Evolutionary conservation across 1,140 invertebrate genomes (phyloP).

Genomic region (Saccostrea cuccullata): DNA sequence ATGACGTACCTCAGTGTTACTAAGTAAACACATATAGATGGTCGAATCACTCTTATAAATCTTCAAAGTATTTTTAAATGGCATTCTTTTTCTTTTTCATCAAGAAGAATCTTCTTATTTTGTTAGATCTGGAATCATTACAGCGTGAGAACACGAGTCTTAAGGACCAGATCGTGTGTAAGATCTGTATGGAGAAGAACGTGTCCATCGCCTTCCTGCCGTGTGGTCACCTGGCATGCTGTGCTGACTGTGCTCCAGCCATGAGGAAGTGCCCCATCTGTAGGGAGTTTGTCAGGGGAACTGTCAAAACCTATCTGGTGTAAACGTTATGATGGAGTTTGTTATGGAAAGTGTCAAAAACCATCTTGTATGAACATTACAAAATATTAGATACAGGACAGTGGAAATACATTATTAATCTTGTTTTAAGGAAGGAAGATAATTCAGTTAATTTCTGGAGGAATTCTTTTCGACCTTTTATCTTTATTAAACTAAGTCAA

Average conservation of each 20-base stretch:
- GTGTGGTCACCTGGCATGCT: conserved; percentile 92
- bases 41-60: no score
- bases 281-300: conserved; percentile 79
- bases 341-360: conserved; percentile 72
- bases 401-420: no score
- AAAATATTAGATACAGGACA: no score
- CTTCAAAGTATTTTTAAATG: no score
- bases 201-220: conserved; percentile 92
- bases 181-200: conserved; percentile 94
- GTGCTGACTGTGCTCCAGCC: conserved; percentile 88
- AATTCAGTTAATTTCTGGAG: no score
- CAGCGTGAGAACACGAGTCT: conserved; percentile 78
- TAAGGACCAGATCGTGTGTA: conserved; percentile 91
- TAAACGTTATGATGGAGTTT: conserved; percentile 76
- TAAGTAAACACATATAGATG: no score
- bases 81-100: neutral
- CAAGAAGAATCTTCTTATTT: no score
- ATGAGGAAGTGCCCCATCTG: conserved; percentile 91
- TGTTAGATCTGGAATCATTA: conserved; percentile 35
- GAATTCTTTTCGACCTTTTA: no score
- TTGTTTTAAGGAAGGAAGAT: no score
- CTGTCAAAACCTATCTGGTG: conserved; percentile 67
- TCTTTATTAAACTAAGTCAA: no score
- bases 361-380: conserved; percentile 53
- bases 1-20: no score